These are phyloP conservation scores for Uromys caudimaculatus DNA, from an alignment of 2,797 vertebrate species.

Conservation along the genomic window DNA sequence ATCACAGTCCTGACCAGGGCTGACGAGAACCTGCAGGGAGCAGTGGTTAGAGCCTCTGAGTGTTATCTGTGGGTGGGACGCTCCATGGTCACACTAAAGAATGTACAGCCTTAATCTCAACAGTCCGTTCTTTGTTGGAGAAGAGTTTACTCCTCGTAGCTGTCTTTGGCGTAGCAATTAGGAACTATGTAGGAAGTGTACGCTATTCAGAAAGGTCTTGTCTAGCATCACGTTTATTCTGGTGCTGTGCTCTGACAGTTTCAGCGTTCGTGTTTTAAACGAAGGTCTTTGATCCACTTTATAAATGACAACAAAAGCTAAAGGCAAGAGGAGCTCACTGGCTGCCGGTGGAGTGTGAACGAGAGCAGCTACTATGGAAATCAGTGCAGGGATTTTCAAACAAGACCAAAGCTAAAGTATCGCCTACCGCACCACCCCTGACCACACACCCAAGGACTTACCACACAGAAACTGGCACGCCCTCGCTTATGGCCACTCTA, in stretches of 20 bases:
- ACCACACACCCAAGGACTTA: not conserved
- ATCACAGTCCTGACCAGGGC: not conserved
- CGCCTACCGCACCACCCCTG: not conserved
- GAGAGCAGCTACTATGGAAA: not conserved
- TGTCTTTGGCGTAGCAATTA: constrained; percentile 57
- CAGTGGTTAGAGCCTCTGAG: rapidly evolving
- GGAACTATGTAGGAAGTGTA: not conserved
- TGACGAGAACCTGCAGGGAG: not conserved
- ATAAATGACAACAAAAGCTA: not conserved
- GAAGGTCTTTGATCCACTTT: not conserved
- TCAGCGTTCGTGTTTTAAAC: not conserved
- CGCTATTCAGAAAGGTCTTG: not conserved
- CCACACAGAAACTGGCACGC: not conserved
- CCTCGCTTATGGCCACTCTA: not conserved
- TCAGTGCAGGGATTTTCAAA: not conserved
- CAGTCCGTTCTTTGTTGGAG: constrained; percentile 18
- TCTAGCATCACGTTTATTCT: not conserved
- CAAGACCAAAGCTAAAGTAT: not conserved
- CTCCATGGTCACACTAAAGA: not conserved
- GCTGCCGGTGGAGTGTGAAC: not conserved
- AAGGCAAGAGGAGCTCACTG: not conserved
- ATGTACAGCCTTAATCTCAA: not conserved
- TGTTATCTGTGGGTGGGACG: not conserved
- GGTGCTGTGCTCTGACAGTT: not conserved
- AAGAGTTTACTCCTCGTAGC: constrained; percentile 56